Base-by-base conservation (phyloP, 2,113 vertebrate genomes). In the Urocolius indicus region DNA sequence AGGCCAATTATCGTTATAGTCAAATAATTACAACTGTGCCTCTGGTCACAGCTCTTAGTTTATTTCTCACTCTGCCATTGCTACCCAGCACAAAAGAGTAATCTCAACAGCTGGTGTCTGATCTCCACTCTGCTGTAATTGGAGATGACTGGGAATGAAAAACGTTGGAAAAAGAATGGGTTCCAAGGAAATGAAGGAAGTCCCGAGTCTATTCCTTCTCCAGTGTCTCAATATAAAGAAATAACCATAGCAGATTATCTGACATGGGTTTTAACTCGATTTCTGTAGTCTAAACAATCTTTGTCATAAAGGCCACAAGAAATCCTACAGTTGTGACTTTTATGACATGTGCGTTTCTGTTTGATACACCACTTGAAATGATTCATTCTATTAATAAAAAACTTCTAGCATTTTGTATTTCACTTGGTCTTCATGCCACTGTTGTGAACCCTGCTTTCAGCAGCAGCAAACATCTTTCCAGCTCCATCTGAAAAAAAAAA, bases 1-100 rank as follows among this genome's bases (percentile, higher is more conserved):
- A 94, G 87, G 89, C 82, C 66, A 93, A 94, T 94, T 96, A 90
- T 85, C 10, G 7, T 94, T 90, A 91, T 74, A 89, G 45, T 48
- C 41, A 82, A 90, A 51, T 92, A 95, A 96, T 95, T 95, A 94
- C 29, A 90, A 87, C 77, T 19, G 59, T 90, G 84, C 76, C 92
- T 94, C 73, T 27, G 90, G 81, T 38, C 92, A 88, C 29, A 72
- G 49, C 26, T 88, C 34, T 0, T 52, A 61, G 83, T 36, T 57
- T 41, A 52, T 72, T 90, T 68, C 68, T 82, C 65, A 49, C 54
- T 62, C 67, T 93, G 65, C 82, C 52, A 78, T 55, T 78, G 24
- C 51, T n/a, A 89, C 32, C 52, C 80, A 65, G 78, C 22, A 81
- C 73, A 54, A 84, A 76, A 90, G 20, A 85, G 46, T 81, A 94